phyloP scores from a whole-genome alignment of 53 echinoderm and acorn worm species.

The Echinometra lucunter region DNA sequence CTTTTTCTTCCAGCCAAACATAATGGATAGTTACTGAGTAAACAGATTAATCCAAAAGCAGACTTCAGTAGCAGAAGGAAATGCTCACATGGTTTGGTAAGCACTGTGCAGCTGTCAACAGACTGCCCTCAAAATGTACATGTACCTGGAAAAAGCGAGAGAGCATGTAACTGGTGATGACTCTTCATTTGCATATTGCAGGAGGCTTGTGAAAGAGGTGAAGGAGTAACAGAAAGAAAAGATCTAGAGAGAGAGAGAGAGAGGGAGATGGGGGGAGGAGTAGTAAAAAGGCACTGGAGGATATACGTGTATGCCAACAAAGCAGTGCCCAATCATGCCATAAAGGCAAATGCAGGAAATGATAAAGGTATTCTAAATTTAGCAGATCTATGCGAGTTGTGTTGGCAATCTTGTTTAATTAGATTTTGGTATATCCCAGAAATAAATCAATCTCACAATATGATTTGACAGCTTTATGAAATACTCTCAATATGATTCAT shows the following conservation, averaged over 20 bases:
- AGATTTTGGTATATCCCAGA: background rate
- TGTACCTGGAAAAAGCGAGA: background rate
- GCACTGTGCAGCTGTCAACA: background rate
- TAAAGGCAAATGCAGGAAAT: slow-evolving; percentile 1
- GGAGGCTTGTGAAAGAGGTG: background rate
- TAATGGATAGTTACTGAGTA: slow-evolving; percentile 9
- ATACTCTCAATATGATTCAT: background rate
- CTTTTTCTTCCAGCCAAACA: slow-evolving; percentile 69
- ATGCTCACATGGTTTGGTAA: background rate
- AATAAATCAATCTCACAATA: background rate
- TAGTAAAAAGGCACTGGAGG: background rate
- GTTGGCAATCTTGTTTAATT: background rate
- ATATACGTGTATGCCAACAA: background rate
- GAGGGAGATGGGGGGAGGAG: background rate
- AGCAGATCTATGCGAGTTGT: background rate
- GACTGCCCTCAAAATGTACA: background rate
- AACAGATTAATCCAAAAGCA: background rate
- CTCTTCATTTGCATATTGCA: background rate
- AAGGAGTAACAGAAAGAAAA: background rate
- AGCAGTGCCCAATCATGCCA: background rate
- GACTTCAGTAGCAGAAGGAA: background rate
- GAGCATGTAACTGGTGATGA: background rate
- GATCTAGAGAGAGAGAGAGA: background rate
- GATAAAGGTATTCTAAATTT: slow-evolving; percentile 6
- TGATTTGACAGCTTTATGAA: background rate